Evolutionary conservation across 2,113 vertebrate species (phyloP).

Genomic region (Actinemys pallida): DNA sequence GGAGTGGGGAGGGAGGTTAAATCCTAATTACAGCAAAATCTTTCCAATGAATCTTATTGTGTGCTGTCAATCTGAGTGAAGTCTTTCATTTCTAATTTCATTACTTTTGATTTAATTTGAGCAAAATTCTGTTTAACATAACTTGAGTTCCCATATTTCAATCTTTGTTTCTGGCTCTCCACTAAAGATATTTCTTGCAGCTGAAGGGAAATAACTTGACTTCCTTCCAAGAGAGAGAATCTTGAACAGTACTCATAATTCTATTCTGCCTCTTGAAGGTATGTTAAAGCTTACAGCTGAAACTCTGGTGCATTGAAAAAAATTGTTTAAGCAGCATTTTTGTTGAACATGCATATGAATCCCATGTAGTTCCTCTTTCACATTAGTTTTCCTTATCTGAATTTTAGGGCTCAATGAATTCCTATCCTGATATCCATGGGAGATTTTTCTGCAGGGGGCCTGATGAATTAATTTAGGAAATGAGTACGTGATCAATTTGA

Average conservation of each 20-base stretch:
- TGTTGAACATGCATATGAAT: not conserved
- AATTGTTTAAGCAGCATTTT: not conserved
- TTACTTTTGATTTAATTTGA: not conserved
- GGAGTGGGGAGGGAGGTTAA: too few species aligned
- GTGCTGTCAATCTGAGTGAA: not conserved
- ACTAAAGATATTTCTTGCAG: not conserved
- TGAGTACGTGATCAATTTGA: not conserved
- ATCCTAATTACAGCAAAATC: not conserved
- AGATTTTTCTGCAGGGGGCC: not conserved
- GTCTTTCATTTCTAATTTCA: not conserved
- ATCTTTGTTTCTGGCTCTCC: not conserved
- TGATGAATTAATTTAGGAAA: not conserved
- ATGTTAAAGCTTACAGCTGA: not conserved
- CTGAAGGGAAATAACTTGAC: not conserved
- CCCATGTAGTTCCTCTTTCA: not conserved
- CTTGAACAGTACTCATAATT: not conserved
- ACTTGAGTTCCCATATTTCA: not conserved
- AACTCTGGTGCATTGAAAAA: not conserved
- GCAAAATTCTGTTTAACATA: not conserved
- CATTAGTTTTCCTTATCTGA: not conserved
- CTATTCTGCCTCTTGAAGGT: not conserved
- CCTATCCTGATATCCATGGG: not conserved
- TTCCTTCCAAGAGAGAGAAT: not conserved
- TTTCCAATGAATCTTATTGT: not conserved
- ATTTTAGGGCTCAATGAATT: not conserved